Evolutionary conservation across 2,797 vertebrate genomes (phyloP), one percentile per base, ranked within the genome.

Genomic region (Coreius guichenoti): DNA sequence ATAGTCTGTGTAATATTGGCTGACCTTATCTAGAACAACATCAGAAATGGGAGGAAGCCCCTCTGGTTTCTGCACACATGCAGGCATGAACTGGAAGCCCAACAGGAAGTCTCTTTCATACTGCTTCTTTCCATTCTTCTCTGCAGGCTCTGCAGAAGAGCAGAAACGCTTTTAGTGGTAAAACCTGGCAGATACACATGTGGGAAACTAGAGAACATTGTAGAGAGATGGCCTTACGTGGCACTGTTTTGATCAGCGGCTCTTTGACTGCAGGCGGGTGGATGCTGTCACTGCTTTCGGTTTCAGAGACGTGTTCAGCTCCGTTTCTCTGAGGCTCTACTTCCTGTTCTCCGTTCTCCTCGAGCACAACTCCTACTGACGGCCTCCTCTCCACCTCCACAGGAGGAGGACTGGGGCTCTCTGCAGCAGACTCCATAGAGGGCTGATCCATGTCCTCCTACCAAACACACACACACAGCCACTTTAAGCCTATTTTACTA

Each of bases 1-100:
- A 31, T 26, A 14, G 58, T 36, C 5, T 3, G 17, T 73, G 39
- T 33, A 33, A 23, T 12, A 83, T 5, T 8, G 19, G 31, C 88
- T 91, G 45, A 99, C 98, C 97, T 99, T 99, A 91, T 99, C 98
- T 90, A 99, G 93, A 81, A 99, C 98, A 87, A 99, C 98, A 6
- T 99, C 98, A 0, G 96, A 99, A 93, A 99, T 99, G 39, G 97
- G 96, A 14, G 98, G 98, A 89, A 99, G 95, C 4, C 98, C 98
- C 87, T 99, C 98, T 0, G 98, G 98, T 90, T 99, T 99, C 94
- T 98, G 97, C 93, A 97, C 90, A 89, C 98, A 99, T 82, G 97
- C 98, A 19, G 97, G 95, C 91, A 97, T 98, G 91, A 98, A 99
- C 93, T 99, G 98, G 95, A 99, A 99, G 78, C 96, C 95, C 89